A percentile compares a stretch with the other conserved stretches of the same genome.
These are phyloP conservation scores for Tenebrio molitor DNA, from an alignment of 1,140 invertebrate species.

Conservation along the genomic window DNA sequence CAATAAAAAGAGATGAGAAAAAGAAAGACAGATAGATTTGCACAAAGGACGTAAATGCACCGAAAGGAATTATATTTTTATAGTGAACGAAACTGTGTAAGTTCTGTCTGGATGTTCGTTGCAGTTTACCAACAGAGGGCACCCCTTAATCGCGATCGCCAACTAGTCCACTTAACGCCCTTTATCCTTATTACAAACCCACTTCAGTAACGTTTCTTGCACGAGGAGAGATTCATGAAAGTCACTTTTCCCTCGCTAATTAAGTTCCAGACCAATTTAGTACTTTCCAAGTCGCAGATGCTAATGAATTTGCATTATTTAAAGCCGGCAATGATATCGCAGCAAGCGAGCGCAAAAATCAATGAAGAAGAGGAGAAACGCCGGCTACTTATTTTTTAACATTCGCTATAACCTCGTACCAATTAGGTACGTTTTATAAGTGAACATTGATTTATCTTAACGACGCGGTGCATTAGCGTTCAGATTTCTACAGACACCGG, in stretches of 20 bases:
- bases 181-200: not conserved
- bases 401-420: not conserved
- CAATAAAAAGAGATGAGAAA: too few species aligned
- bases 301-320: slow-evolving; percentile 9
- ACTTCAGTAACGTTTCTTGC: not conserved
- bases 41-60: too few species aligned
- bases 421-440: not conserved
- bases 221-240: not conserved
- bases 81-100: too few species aligned
- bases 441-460: slow-evolving; percentile 5
- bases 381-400: not conserved
- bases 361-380: not conserved
- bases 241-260: not conserved
- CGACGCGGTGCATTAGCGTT: not conserved
- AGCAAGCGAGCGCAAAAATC: too few species aligned
- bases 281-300: slow-evolving; percentile 2
- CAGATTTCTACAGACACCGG: not conserved
- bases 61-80: too few species aligned
- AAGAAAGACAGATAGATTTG: too few species aligned
- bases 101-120: too few species aligned
- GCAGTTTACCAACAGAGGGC: too few species aligned
- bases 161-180: not conserved
- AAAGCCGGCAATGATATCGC: not conserved
- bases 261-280: slow-evolving; percentile 4
- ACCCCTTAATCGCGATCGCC: too few species aligned